Conservation (phyloP, 2,888 invertebrate species). For the Phragmatobia fuliginosa region DNA sequence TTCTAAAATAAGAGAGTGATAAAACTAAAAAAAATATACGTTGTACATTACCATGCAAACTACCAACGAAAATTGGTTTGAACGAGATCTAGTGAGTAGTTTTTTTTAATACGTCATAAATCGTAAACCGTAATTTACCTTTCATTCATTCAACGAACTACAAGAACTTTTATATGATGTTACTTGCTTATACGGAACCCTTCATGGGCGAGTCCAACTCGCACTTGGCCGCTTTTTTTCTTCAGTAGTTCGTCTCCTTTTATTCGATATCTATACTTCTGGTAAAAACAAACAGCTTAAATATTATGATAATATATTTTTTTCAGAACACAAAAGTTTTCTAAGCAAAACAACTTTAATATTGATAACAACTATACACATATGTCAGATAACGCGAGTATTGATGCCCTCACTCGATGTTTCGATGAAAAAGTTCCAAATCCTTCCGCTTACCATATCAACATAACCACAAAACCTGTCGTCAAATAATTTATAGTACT, state of each 20-base stretch:
- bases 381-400: slow-evolving; percentile 36
- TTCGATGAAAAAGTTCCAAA: slow-evolving; percentile 47
- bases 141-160: no score
- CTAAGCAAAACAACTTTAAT: slow-evolving; percentile 13
- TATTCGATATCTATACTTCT: neutral
- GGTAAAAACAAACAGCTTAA: neutral
- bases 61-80: no score
- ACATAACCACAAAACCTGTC: slow-evolving; percentile 3
- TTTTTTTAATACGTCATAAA: no score
- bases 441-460: slow-evolving; percentile 43
- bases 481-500: slow-evolving; percentile 5
- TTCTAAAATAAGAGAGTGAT: no score
- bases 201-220: no score
- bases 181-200: no score
- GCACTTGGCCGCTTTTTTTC: neutral
- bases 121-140: no score
- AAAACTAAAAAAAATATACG: no score
- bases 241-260: no score
- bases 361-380: slow-evolving; percentile 27
- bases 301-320: neutral
- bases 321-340: neutral
- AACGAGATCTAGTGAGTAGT: no score
- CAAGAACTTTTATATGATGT: no score
- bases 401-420: slow-evolving; percentile 25
- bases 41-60: no score